Evolutionary conservation across 2,797 vertebrate species (phyloP).

Genomic region (Perodicticus potto): DNA sequence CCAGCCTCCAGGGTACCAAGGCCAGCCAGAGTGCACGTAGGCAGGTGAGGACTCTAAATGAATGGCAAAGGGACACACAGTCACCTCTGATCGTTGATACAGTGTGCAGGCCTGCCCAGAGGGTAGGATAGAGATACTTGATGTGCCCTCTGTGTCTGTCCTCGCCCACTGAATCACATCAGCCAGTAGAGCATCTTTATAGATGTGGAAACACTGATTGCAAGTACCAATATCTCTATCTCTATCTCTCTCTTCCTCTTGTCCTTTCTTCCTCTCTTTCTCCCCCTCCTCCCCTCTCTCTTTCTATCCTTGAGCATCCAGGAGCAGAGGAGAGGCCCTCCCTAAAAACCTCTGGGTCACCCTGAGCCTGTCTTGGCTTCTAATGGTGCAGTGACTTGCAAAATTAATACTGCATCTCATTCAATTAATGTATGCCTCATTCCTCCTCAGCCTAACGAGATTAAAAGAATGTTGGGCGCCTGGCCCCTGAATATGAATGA

Average conservation of each 20-base stretch:
- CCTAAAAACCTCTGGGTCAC: slow-evolving; percentile 31
- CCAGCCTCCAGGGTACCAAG: not conserved
- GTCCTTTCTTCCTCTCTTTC: not conserved
- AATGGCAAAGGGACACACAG: not conserved
- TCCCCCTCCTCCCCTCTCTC: too few species aligned
- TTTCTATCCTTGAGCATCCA: not conserved
- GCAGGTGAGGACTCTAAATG: not conserved
- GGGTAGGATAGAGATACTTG: not conserved
- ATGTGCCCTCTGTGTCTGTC: not conserved
- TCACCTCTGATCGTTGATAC: not conserved
- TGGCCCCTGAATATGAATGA: slow-evolving; percentile 57
- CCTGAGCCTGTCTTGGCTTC: slow-evolving; percentile 11
- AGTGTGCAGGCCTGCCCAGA: not conserved
- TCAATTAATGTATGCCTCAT: slow-evolving; percentile 63
- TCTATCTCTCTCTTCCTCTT: fast-evolving
- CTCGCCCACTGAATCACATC: not conserved
- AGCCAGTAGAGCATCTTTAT: not conserved
- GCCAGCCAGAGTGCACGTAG: not conserved
- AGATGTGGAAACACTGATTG: not conserved
- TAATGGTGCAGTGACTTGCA: slow-evolving; percentile 21
- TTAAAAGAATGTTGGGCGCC: slow-evolving; percentile 49
- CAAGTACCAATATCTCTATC: not conserved
- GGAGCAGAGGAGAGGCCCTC: not conserved
- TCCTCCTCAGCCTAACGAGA: slow-evolving; percentile 47
- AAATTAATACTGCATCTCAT: slow-evolving; percentile 64